Conservation (phyloP, 1,140 invertebrate species). For the Bombus balteatus region DNA sequence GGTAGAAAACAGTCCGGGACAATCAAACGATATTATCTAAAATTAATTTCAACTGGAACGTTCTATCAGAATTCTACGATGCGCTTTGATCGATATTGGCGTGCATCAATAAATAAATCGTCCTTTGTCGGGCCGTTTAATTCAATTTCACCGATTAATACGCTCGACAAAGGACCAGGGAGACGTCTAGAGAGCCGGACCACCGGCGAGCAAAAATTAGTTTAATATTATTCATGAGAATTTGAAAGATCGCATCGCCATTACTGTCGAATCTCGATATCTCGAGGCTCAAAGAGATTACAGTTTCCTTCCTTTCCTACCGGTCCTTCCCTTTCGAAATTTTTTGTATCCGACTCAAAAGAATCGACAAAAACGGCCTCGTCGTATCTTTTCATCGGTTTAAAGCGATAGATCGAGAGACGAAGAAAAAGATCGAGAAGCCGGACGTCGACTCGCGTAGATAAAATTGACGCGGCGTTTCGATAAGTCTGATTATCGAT, state of each 20-base stretch:
- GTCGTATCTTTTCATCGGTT: no score
- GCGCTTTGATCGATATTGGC: background rate
- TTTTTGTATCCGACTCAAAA: no score
- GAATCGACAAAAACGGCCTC: no score
- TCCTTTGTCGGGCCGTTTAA: background rate
- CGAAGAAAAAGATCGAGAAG: background rate
- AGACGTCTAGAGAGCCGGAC: background rate
- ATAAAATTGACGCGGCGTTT: conserved; percentile 14
- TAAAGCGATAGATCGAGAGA: background rate
- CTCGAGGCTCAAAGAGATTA: background rate
- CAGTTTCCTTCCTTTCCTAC: no score
- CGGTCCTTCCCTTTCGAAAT: no score
- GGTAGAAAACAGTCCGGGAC: background rate
- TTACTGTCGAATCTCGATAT: background rate
- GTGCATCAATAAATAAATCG: background rate
- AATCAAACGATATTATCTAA: background rate
- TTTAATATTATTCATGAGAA: background rate
- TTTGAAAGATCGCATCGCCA: background rate
- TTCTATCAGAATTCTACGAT: background rate
- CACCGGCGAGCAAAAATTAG: background rate
- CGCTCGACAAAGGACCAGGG: background rate
- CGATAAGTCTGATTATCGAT: conserved; percentile 28
- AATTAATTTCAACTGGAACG: background rate
- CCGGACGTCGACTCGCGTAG: background rate
- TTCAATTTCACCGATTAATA: background rate